Evolutionary conservation across 2,797 vertebrate genomes (phyloP), one percentile per base, ranked within the genome.

Genomic region (Betta splendens): DNA sequence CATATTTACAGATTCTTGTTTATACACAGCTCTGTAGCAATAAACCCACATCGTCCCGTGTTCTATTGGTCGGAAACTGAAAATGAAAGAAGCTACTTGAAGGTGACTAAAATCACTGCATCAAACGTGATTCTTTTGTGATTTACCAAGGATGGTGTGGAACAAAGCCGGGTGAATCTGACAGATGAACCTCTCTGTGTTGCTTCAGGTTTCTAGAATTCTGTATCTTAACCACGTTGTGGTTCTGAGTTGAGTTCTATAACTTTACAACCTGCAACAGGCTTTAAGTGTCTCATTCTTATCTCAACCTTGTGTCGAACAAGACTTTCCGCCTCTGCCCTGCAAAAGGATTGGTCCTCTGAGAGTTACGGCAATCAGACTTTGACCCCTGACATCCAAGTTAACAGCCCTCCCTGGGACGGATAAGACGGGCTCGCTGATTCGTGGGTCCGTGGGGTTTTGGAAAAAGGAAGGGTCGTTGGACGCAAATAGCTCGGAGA

Each of bases 391-490:
- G 74, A 75, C 82, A 85, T 62, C 39, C 50, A 58, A 62, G 75
- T 81, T 80, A 86, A 86, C 77, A 72, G 83, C 65, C 80, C 61
- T 79, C 73, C 66, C 65, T 48, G 9, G 63, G 74, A 79, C 67
- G 77, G 85, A 92, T 89, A 87, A 84, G 73, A 64, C 75, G 72
- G 49, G 55, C 23, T 2, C 1, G 35, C 29, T 71, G 84, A 88
- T 81, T 72, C 80, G 74, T 54, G 56, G 65, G 52, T 49, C 53
- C 5, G 17, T 22, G 49, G 42, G 65, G 53, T 44, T 69, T 54
- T 7, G 58, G 43, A 29, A 64, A 56, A 69, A 64, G 40, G 37
- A 66, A 72, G 45, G 57, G 67, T 59, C 67, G 51, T 47, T 66
- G 48, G 49, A n/a, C 33, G 52, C 58, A 47, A 77, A 70, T 64